Percentiles rank a stretch among this genome's conserved stretches.
Conservation (phyloP, 2,888 invertebrate genomes). For the Dasypolia templi region DNA sequence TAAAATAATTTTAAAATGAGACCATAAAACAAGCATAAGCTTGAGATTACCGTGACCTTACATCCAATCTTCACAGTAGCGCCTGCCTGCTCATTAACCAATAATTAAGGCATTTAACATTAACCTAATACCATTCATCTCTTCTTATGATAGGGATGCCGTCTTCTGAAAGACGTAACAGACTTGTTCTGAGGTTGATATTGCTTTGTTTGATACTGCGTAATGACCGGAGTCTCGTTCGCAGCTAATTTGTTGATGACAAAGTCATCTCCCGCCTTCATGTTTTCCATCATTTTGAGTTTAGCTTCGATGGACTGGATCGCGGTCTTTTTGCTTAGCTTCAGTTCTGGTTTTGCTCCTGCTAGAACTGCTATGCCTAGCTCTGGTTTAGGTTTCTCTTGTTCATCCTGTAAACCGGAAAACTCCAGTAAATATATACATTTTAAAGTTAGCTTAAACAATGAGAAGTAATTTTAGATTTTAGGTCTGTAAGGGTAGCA, state of each 20-base stretch:
- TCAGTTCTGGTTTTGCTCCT: constrained; percentile 91
- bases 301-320: constrained; percentile 97
- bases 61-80: constrained; percentile 41
- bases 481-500: too few species aligned
- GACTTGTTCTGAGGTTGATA: constrained; percentile 83
- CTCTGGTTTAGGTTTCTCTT: constrained; percentile 94
- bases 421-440: background rate
- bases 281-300: constrained; percentile 94
- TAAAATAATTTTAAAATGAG: constrained; percentile 38
- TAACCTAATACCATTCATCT: constrained; percentile 73
- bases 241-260: constrained; percentile 93
- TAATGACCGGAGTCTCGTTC: constrained; percentile 92
- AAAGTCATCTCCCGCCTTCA: constrained; percentile 92
- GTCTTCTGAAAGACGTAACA: constrained; percentile 79
- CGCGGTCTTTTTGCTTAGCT: constrained; percentile 94
- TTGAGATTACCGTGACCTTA: constrained; percentile 48
- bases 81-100: constrained; percentile 20
- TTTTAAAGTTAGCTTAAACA: too few species aligned
- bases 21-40: constrained; percentile 34
- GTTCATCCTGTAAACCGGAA: constrained; percentile 91
- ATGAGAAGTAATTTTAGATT: too few species aligned
- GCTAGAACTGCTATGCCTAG: constrained; percentile 94
- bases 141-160: constrained; percentile 88
- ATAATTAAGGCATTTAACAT: constrained; percentile 43
- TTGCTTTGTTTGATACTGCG: constrained; percentile 92